These are phyloP conservation scores for Mythimna loreyi DNA, from an alignment of 2,888 invertebrate species.

Conservation along the genomic window DNA sequence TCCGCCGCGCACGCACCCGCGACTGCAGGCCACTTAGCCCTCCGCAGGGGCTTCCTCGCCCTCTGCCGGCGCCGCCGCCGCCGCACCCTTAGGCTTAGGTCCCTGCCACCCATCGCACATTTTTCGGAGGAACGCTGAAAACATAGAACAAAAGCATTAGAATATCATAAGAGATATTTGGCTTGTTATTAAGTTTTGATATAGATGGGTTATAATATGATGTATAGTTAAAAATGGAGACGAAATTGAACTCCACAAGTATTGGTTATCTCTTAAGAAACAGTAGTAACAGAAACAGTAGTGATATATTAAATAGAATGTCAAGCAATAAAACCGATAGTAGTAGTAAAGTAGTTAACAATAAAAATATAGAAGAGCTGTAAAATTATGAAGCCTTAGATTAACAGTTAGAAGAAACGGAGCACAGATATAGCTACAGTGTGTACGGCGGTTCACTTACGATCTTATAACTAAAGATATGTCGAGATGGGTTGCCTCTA, in stretches of 20 bases:
- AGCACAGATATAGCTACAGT: slow-evolving; percentile 71
- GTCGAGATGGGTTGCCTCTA: slow-evolving; percentile 86
- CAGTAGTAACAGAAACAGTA: slow-evolving; percentile 23
- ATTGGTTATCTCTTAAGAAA: slow-evolving; percentile 41
- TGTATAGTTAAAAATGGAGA: slow-evolving; percentile 28
- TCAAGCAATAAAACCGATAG: slow-evolving; percentile 54
- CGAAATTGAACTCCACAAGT: slow-evolving; percentile 26
- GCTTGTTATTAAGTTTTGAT: slow-evolving; percentile 52
- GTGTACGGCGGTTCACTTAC: slow-evolving; percentile 82
- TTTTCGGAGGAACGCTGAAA: slow-evolving; percentile 96
- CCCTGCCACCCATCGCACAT: slow-evolving; percentile 93
- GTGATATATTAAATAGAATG: slow-evolving; percentile 45
- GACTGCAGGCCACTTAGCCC: slow-evolving; percentile 70
- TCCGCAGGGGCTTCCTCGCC: slow-evolving; percentile 80
- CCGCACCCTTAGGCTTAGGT: slow-evolving; percentile 67
- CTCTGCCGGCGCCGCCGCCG: slow-evolving; percentile 63
- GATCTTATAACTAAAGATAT: slow-evolving; percentile 91
- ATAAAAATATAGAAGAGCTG: slow-evolving; percentile 53
- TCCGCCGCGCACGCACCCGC: slow-evolving; percentile 58
- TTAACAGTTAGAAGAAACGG: slow-evolving; percentile 66
- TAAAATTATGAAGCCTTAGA: slow-evolving; percentile 63
- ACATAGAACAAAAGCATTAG: slow-evolving; percentile 28
- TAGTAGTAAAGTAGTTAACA: slow-evolving; percentile 41
- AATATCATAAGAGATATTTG: slow-evolving; percentile 7
- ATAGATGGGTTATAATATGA: slow-evolving; percentile 47